Evolutionary conservation across 2,113 vertebrate species (phyloP), one percentile per base, ranked within the genome.

Genomic region (Menidia beryllina): DNA sequence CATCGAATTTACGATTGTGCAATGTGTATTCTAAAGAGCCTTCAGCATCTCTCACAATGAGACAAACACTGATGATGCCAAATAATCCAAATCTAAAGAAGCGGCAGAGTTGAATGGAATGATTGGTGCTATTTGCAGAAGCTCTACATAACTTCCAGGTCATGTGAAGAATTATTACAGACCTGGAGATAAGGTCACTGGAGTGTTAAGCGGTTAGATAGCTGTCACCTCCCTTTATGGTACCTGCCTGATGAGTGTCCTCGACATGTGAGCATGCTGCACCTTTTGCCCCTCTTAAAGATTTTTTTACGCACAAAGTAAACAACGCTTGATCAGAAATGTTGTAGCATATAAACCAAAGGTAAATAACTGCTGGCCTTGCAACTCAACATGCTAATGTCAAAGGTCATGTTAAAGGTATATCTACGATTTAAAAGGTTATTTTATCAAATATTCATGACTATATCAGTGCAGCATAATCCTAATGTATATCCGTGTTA

Each of bases 381-480:
- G 45, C 62, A 47, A 25, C n/a, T 62, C 34, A 19, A 68, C 74
- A 72, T 81, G 72, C 72, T 64, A 66, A 72, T 81, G 82, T 65
- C 72, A 80, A 83, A 88, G 85, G 76, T 83, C 81, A 81, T 0
- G 43, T 20, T 39, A n/a, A n/a, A n/a, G n/a, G n/a, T n/a, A n/a
- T 66, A 80, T 80, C 75, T 84, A 73, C 77, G 82, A 89, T 84
- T 72, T 83, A 52, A 79, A 86, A 76, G 62, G 50, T 51, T 72
- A 90, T 75, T 56, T 63, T 74, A 83, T 91, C 73, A 83, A 84
- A 88, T 88, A 91, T 89, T 88, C 78, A 93, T 91, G 83, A 78
- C 56, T 47, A 30, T 64, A 69, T 60, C 49, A 50, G 65, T 72
- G 63, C 72, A 69, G 53, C 77, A 65, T 74, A 63, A 66, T 39